Base-by-base conservation (phyloP, 2,113 vertebrate genomes). In the Podarcis raffonei region DNA sequence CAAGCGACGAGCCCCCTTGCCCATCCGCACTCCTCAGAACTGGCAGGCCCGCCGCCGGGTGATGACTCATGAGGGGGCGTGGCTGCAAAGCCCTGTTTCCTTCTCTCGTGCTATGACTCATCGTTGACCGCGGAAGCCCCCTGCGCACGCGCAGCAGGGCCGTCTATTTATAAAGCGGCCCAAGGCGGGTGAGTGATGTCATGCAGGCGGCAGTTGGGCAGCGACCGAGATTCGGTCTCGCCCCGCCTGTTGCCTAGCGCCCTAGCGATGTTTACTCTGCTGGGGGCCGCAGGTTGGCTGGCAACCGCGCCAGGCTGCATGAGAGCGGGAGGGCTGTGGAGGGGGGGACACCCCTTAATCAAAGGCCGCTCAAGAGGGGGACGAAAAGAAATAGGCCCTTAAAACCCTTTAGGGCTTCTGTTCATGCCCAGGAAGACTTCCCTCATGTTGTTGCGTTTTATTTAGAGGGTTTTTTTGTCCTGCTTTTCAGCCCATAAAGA, bases 101-200 rank as follows among this genome's bases (percentile, higher is more conserved):
- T 35, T 74, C 30, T 81, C 66, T 72, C 35, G 15, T 1, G 35
- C 30, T 22, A 18, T 89, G 87, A 89, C 62, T 84, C 87, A 89
- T 57, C 39, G 81, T 15, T 22, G 87, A 48, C 80, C 87, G 62
- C 72, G 8, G 81, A 57, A 78, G 25, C 62, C 59, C 62, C 23
- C n/a, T 12, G 13, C 72, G 81, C 74, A 77, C 1, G 87, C 87
- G 87, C 87, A 69, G 74, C 37, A 37, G 9, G 4, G 3, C 23
- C 11, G 39, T 8, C 59, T 89, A 89, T 89, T 78, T 84, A 77
- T 77, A 77, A 74, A 15, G 32, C 35, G 48, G 35, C 62, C 8
- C 57, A 86, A 89, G 62, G 30, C 68, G 62, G 81, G 74, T 27
- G 62, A 78, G 35, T 84, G 87, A 89, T 77, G 74, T 88, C 87